These are phyloP conservation scores for Arion vulgaris DNA, from an alignment of 1,140 invertebrate genomes.

Conservation along the genomic window DNA sequence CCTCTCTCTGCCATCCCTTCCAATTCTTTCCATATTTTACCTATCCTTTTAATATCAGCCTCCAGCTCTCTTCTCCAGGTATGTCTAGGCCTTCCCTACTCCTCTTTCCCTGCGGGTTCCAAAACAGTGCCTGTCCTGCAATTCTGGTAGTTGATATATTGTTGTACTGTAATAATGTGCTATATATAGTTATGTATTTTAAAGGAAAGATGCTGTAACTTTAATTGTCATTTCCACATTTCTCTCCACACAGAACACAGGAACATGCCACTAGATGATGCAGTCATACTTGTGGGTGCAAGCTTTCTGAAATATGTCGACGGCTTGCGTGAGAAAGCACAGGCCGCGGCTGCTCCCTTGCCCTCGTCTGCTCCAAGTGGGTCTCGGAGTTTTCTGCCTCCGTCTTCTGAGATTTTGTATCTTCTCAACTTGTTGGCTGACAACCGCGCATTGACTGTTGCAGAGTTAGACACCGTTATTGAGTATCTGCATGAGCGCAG, in stretches of 20 bases:
- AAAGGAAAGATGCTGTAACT: not conserved
- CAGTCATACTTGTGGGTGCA: slow-evolving; percentile 82
- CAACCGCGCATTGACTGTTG: slow-evolving; percentile 83
- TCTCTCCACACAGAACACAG: slow-evolving; percentile 82
- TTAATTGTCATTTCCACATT: not conserved
- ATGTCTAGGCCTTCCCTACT: too few species aligned
- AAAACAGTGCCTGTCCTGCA: too few species aligned
- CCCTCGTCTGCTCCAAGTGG: slow-evolving; percentile 35
- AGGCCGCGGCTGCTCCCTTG: slow-evolving; percentile 10
- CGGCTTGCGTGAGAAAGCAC: slow-evolving; percentile 53
- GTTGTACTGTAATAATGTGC: too few species aligned
- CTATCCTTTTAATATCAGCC: too few species aligned
- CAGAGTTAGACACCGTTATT: slow-evolving; percentile 86
- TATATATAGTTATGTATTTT: not conserved
- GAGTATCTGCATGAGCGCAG: slow-evolving; percentile 84
- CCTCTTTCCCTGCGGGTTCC: too few species aligned
- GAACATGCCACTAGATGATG: slow-evolving; percentile 95
- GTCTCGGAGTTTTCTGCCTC: slow-evolving; percentile 45
- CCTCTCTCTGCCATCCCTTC: too few species aligned
- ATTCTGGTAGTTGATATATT: too few species aligned
- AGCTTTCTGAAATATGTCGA: slow-evolving; percentile 86
- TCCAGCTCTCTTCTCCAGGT: too few species aligned
- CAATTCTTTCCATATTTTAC: too few species aligned
- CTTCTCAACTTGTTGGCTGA: slow-evolving; percentile 85
- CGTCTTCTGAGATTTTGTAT: slow-evolving; percentile 75